Evolutionary conservation across 2,888 invertebrate genomes (phyloP), one percentile per base, ranked within the genome.

Genomic region (Lasioglossum leucozonium): DNA sequence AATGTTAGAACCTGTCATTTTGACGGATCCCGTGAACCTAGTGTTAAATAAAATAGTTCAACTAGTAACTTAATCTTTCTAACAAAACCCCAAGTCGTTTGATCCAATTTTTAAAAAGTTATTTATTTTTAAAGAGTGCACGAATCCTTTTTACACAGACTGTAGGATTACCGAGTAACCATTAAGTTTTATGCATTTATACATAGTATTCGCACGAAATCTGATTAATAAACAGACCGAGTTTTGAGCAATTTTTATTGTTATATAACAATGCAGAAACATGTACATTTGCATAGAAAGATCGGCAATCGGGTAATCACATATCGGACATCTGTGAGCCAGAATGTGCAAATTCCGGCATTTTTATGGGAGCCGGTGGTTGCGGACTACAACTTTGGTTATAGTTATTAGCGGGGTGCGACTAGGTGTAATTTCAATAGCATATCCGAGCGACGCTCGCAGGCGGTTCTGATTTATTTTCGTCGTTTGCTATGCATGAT

Each of bases 381-480:
- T 30, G 26, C 58, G 30, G 26, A 16, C 58, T 16, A 30, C 62
- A 62, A 62, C 62, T 62, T 62, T 62, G 62, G 62, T 62, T 16
- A 62, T 62, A 62, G 30, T 62, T 62, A 62, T 62, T 62, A 62
- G 62, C 62, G 62, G 2, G 62, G 30, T 16, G 30, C 30, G 62
- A 30, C 62, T 62, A 62, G 30, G 16, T 62, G 62, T 62, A 62
- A 62, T 62, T 58, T 62, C 62, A 30, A 30, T 30, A 62, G 30
- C 62, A 65, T 34, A 5, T 30, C 34, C 65, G 65, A 2, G 22
- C 22, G 10, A 18, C 30, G 34, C 34, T 22, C 8, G 4, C 34
- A 3, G 65, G 0, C 34, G 34, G 65, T 58, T 51, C 6, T 58
- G 26, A 79, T 81, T 79, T n/a, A 69, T 74, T 72, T 72, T 22